phyloP scores from a whole-genome alignment of 2,888 invertebrate species.

The Deilephila porcellus region DNA sequence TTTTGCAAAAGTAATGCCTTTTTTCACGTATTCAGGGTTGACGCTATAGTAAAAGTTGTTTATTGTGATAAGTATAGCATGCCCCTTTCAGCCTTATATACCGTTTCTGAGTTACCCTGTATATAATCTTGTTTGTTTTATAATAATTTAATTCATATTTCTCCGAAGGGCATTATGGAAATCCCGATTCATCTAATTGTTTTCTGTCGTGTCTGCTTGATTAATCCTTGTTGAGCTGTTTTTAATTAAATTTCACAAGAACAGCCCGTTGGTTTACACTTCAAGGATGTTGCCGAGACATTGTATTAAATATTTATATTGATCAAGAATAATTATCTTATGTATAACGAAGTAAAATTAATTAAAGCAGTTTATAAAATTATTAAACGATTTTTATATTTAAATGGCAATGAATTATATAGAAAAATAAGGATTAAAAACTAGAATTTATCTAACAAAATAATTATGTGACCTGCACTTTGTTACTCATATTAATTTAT shows the following conservation, averaged over 20 bases:
- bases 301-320: not conserved
- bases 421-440: not conserved
- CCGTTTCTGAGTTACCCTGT: too few relatives aligned
- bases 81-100: too few relatives aligned
- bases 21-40: not conserved
- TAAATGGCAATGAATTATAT: not conserved
- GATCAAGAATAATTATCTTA: not conserved
- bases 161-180: not conserved
- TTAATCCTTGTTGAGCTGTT: conserved; percentile 14
- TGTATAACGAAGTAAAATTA: too few relatives aligned
- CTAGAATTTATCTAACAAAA: too few relatives aligned
- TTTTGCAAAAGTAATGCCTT: not conserved
- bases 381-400: not conserved
- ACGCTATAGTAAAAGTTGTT: too few relatives aligned
- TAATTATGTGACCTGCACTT: too few relatives aligned
- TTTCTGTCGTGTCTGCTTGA: conserved; percentile 1
- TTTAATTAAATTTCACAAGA: conserved; percentile 7
- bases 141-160: not conserved
- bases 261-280: not conserved
- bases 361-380: too few relatives aligned
- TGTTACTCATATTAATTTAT: too few relatives aligned
- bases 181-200: not conserved
- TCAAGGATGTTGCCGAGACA: not conserved
- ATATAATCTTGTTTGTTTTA: not conserved
- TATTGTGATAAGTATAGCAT: too few relatives aligned